Evolutionary conservation across 2,888 invertebrate species (phyloP), one percentile per base, ranked within the genome.

Genomic region (Ypsolopha sequella): DNA sequence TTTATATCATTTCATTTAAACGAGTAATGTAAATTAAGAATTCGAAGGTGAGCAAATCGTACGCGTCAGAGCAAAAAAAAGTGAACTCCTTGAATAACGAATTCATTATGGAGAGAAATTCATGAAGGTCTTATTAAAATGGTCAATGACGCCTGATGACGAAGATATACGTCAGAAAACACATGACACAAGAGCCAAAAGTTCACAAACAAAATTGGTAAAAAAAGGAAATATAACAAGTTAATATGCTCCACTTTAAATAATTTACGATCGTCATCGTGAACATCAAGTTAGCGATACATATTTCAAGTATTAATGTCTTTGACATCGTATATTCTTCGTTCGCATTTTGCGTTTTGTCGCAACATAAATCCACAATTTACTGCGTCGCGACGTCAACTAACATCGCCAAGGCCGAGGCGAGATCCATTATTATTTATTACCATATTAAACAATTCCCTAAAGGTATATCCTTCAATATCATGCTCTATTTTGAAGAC

Each of bases 381-480:
- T 68, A 70, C 63, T 60, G 60, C 63, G 61, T 49, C 63, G 62
- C 65, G 69, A 69, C 68, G 66, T 63, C 80, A 80, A 84, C 81
- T 85, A 82, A 82, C 78, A 78, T 75, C 71, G 63, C 74, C 79
- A 85, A 85, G 82, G 82, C 75, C 80, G 70, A 65, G 68, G 77
- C 50, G 78, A 73, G 78, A 78, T 74, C 79, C 81, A 80, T 80
- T 81, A 81, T 82, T 81, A 82, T 84, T 84, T 84, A 81, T 81
- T 78, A 66, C 80, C 74, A 65, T 79, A 79, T 77, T 73, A 73
- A 76, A 74, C 69, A 61, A 65, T 68, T 61, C 60, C 58, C 61
- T 60, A 47, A 47, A 47, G 47, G 11, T 8, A 36, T 3, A 8
- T 13, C 24, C 6, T 43, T 14, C 13, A 9, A 8, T 14, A 43